Evolutionary conservation across 2,888 invertebrate genomes (phyloP), one percentile per base, ranked within the genome.

Genomic region (Mermis nigrescens): DNA sequence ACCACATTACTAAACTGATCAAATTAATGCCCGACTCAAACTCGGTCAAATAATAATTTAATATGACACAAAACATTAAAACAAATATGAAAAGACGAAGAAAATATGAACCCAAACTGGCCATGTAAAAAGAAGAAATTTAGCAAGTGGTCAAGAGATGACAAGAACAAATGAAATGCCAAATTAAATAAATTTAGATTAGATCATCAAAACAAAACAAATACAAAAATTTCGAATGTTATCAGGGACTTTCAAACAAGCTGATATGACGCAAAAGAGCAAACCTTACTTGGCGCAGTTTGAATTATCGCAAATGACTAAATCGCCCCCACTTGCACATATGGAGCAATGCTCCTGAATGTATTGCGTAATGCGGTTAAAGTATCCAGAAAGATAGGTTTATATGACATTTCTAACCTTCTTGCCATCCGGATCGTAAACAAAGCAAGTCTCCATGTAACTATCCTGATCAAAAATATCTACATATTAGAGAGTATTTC

Each of bases 321-420:
- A 53, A 31, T 53, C 54, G 12, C 54, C 54, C 7, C 54, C 54
- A 12, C 31, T 12, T 4, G 29, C 4, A 31, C 54, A 53, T 15
- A 53, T 31, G 15, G 54, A 53, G 24, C 54, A 53, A 31, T 53
- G 54, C 22, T 53, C 54, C 54, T 53, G 54, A 27, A 29, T n/a
- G n/a, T n/a, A n/a, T n/a, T n/a, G n/a, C n/a, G n/a, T n/a, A 53
- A 53, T 48, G 19, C 4, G 19, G 48, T n/a, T 12, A 48, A 48
- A 48, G 24, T n/a, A n/a, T 24, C 12, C 12, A 48, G 4, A 48
- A 48, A 48, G 12, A 38, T 38, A 38, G 38, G 7, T 38, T 38
- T 38, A 38, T 12, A 19, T 12, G 7, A 19, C 38, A 19, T 38
- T 38, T 38, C n/a, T n/a, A 19, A 53, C 54, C 31, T 53, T 53